A percentile compares a stretch with the other conserved stretches of the same genome.
Evolutionary conservation across 1,140 invertebrate species (phyloP).

Genomic region (Spodoptera frugiperda): DNA sequence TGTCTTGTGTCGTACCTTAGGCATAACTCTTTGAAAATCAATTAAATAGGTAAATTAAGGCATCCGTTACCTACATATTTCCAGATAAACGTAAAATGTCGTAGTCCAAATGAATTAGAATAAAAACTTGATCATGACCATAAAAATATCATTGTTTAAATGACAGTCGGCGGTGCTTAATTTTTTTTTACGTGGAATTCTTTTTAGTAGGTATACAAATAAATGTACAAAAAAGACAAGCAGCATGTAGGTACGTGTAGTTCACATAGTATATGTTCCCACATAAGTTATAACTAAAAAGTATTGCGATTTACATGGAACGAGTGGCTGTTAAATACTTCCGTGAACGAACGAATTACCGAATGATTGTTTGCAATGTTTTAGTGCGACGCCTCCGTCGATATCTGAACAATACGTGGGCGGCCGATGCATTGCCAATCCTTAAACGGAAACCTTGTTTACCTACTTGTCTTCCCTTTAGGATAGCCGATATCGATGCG

Average conservation of each 20-base stretch:
- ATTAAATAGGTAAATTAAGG: too few species aligned
- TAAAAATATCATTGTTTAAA: conserved; percentile 11
- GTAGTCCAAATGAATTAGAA: neutral
- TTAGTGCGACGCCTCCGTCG: conserved; percentile 71
- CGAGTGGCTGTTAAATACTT: conserved; percentile 72
- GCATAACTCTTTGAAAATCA: too few species aligned
- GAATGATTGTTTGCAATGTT: conserved; percentile 76
- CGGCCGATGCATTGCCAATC: conserved; percentile 78
- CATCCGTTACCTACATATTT: too few species aligned
- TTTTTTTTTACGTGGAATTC: conserved; percentile 5
- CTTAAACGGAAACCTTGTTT: conserved; percentile 78
- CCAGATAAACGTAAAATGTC: too few species aligned
- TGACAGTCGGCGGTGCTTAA: neutral
- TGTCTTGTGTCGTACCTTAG: too few species aligned
- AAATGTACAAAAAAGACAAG: neutral
- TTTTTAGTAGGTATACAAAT: neutral
- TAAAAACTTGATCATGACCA: conserved; percentile 26
- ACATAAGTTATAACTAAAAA: conserved; percentile 65
- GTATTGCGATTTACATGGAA: conserved; percentile 67
- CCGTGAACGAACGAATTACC: conserved; percentile 75
- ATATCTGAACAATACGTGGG: conserved; percentile 74
- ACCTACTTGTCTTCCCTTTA: conserved; percentile 78
- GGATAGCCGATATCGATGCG: conserved; percentile 69
- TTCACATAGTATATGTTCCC: conserved; percentile 49
- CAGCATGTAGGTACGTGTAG: neutral